These are phyloP conservation scores for Himalopsyche phryganea DNA, from an alignment of 1,140 invertebrate genomes.

Conservation along the genomic window DNA sequence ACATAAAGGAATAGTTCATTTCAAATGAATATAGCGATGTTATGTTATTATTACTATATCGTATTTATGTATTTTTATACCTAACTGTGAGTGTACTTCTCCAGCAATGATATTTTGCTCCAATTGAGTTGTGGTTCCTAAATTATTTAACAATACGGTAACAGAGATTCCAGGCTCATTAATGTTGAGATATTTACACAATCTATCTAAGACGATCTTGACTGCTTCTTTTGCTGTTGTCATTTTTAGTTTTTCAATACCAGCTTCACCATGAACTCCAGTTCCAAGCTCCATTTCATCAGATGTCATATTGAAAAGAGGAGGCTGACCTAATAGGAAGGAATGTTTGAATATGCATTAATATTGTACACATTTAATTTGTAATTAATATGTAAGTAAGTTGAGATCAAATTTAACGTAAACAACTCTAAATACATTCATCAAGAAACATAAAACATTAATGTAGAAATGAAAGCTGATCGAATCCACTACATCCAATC, in stretches of 20 bases:
- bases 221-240: conserved; percentile 51
- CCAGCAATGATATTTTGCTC: conserved; percentile 73
- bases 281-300: conserved; percentile 79
- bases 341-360: too few species aligned
- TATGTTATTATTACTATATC: too few species aligned
- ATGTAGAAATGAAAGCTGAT: too few species aligned
- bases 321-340: conserved; percentile 46
- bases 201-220: conserved; percentile 48
- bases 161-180: conserved; percentile 52
- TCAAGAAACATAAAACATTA: too few species aligned
- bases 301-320: conserved; percentile 62
- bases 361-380: too few species aligned
- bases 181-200: conserved; percentile 52
- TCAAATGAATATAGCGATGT: conserved; percentile 9
- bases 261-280: conserved; percentile 86
- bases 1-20: neutral
- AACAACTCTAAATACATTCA: too few species aligned
- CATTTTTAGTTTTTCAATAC: conserved; percentile 66
- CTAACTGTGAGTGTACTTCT: conserved; percentile 63
- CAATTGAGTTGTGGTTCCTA: conserved; percentile 72
- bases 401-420: too few species aligned
- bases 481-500: too few species aligned
- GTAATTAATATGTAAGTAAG: too few species aligned
- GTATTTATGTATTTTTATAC: too few species aligned
- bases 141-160: conserved; percentile 73